Percentiles rank a stretch among this genome's conserved stretches.
phyloP scores from a whole-genome alignment of 1,140 invertebrate genomes.

The Trypoxylus dichotomus region DNA sequence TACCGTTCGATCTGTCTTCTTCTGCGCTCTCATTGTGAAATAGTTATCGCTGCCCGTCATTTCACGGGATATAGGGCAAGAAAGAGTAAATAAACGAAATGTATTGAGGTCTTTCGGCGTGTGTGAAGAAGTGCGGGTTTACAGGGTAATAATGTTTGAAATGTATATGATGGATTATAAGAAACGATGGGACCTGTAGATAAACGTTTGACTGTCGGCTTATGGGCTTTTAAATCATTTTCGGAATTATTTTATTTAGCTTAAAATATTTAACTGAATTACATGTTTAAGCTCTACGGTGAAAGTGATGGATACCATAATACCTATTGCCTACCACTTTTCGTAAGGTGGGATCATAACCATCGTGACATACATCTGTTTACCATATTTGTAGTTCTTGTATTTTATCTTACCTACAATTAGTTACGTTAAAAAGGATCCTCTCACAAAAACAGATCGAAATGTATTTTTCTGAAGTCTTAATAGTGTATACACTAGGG shows the following conservation, averaged over 20 bases:
- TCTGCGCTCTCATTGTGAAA: not conserved
- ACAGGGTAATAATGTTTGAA: not conserved
- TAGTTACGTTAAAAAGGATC: too few species aligned
- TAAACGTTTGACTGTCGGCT: not conserved
- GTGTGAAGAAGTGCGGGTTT: not conserved
- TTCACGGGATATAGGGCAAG: not conserved
- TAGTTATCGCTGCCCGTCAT: not conserved
- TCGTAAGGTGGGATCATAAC: too few species aligned
- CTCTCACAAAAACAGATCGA: too few species aligned
- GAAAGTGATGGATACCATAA: not conserved
- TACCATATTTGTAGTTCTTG: too few species aligned
- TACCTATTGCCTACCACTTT: not conserved
- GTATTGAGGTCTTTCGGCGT: not conserved
- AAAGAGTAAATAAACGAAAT: not conserved
- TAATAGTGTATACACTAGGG: too few species aligned
- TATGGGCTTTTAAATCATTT: not conserved
- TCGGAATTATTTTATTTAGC: not conserved
- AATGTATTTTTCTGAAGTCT: too few species aligned
- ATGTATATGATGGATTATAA: constrained; percentile 2
- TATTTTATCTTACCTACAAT: too few species aligned
- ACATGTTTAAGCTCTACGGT: not conserved
- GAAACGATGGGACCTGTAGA: not conserved
- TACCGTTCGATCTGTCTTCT: not conserved
- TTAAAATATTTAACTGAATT: constrained; percentile 4
- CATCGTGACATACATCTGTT: too few species aligned